Percentiles rank a stretch among this genome's conserved stretches.
Evolutionary conservation across 1,140 invertebrate species (phyloP).

Genomic region (Varroa destructor): DNA sequence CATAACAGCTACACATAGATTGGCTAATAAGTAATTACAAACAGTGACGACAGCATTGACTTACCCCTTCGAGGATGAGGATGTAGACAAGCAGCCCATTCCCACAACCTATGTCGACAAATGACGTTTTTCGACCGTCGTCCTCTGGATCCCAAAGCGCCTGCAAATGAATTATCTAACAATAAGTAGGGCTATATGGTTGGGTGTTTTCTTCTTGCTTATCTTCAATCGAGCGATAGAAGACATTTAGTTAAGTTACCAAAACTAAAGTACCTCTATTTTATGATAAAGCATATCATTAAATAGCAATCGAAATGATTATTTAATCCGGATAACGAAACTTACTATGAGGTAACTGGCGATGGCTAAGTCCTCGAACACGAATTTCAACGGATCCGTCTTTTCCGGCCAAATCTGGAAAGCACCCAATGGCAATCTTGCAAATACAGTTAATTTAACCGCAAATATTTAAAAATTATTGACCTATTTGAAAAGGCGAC

Average conservation of each 20-base stretch:
- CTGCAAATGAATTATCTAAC: conserved; percentile 32
- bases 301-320: background rate
- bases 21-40: background rate
- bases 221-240: too few relatives aligned
- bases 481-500: background rate
- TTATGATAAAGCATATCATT: too few relatives aligned
- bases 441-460: background rate
- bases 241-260: too few relatives aligned
- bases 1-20: too few relatives aligned
- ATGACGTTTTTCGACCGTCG: conserved; percentile 40
- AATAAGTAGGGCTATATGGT: too few relatives aligned
- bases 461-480: conserved; percentile 13
- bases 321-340: conserved; percentile 38
- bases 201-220: too few relatives aligned
- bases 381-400: conserved; percentile 85
- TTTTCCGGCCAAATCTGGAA: conserved; percentile 61
- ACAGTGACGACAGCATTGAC: conserved; percentile 25
- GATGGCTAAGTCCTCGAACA: conserved; percentile 91
- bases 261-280: too few relatives aligned
- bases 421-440: conserved; percentile 21
- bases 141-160: conserved; percentile 40
- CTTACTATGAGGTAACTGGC: conserved; percentile 69
- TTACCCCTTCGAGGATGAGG: conserved; percentile 60
- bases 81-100: conserved; percentile 88
- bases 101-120: conserved; percentile 89